These are phyloP conservation scores for Lithophane leautieri DNA, from an alignment of 2,888 invertebrate genomes.

Conservation along the genomic window DNA sequence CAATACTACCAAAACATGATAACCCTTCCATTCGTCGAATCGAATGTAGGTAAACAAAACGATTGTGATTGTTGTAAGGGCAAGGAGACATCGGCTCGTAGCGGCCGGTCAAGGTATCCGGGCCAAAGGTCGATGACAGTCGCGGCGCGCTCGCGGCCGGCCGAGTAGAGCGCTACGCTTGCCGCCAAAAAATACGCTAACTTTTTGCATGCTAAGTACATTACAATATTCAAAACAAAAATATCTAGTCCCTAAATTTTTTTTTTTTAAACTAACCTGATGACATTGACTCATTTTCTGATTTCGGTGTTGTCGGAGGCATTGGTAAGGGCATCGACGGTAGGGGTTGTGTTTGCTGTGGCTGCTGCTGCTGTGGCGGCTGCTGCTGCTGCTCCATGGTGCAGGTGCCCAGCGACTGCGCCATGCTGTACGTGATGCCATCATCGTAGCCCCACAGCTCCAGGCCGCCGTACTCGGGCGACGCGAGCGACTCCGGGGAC, in stretches of 20 bases:
- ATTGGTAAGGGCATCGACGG: constrained; percentile 89
- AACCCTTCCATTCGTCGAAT: constrained; percentile 48
- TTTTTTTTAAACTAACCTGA: constrained; percentile 82
- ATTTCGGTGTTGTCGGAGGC: constrained; percentile 89
- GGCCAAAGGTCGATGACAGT: constrained; percentile 90
- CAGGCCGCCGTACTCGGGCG: constrained; percentile 94
- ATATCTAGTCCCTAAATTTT: background rate
- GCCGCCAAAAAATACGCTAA: constrained; percentile 80
- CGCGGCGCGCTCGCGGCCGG: constrained; percentile 69
- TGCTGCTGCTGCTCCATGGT: constrained; percentile 88
- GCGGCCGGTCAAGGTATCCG: constrained; percentile 90
- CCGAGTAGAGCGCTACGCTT: constrained; percentile 72
- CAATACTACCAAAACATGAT: constrained; percentile 43
- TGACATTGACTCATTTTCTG: constrained; percentile 89
- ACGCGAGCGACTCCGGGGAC: constrained; percentile 94
- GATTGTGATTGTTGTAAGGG: constrained; percentile 82
- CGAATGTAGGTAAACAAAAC: constrained; percentile 84
- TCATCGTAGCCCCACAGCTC: constrained; percentile 95
- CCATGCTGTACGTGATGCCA: constrained; percentile 84
- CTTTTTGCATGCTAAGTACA: constrained; percentile 29
- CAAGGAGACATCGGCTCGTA: constrained; percentile 84
- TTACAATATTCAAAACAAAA: constrained; percentile 29
- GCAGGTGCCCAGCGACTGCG: constrained; percentile 87
- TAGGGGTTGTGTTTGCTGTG: constrained; percentile 89
- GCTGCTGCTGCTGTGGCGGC: constrained; percentile 85